Evolutionary conservation across 1,140 invertebrate species (phyloP).

Genomic region (Armadillidium nasatum): DNA sequence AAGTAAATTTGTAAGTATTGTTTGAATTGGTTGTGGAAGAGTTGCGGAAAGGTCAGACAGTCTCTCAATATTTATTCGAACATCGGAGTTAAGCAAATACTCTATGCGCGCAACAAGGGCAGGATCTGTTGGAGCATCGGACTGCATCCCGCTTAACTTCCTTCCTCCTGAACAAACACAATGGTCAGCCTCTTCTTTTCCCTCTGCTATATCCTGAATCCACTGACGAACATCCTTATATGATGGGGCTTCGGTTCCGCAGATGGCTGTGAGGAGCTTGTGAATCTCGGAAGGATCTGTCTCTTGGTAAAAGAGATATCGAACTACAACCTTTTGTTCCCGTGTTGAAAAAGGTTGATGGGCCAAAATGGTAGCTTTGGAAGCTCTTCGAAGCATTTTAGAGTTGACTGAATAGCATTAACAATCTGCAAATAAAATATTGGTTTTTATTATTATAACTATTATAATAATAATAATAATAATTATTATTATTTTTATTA

Average conservation of each 20-base stretch:
- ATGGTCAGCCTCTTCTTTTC: conserved; percentile 12
- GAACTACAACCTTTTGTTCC: conserved; percentile 26
- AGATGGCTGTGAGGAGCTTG: conserved; percentile 19
- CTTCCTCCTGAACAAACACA: neutral
- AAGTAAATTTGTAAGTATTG: conserved; percentile 33
- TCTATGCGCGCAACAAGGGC: conserved; percentile 33
- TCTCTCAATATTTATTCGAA: conserved; percentile 28
- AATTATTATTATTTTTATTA: too few relatives aligned
- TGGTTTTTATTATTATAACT: too few relatives aligned
- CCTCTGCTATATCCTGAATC: conserved; percentile 14
- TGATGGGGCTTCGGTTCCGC: conserved; percentile 15
- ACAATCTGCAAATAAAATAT: too few relatives aligned
- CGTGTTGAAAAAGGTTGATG: conserved; percentile 1
- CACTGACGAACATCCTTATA: conserved; percentile 24
- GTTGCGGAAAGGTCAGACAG: conserved; percentile 25
- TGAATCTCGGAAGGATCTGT: conserved; percentile 23
- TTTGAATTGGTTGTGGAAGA: conserved; percentile 29
- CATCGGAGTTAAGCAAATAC: conserved; percentile 31
- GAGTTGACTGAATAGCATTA: too few relatives aligned
- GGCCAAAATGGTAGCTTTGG: too few relatives aligned
- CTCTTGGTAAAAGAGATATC: conserved; percentile 21
- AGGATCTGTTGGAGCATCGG: conserved; percentile 31
- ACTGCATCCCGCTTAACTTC: neutral
- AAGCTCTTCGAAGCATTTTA: too few relatives aligned
- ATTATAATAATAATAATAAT: too few relatives aligned